Evolutionary conservation across 2,888 invertebrate species (phyloP).

Genomic region (Oasisia sp.): DNA sequence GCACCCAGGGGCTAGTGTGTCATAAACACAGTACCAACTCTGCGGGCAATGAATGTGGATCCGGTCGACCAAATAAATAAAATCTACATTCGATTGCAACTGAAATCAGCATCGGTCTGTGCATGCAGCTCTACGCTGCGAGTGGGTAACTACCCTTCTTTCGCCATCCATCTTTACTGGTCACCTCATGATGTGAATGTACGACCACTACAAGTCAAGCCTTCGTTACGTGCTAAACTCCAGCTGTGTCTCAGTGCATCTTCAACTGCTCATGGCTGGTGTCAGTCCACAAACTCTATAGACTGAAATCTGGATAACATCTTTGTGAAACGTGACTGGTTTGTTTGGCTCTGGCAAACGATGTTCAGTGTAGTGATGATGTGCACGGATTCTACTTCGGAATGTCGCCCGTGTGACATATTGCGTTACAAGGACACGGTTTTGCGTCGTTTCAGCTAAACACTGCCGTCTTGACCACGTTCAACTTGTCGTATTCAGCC

Average conservation of each 20-base stretch:
- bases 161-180: neutral
- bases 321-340: neutral
- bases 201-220: neutral
- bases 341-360: neutral
- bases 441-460: too few species aligned
- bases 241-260: neutral
- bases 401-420: neutral
- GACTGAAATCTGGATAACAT: neutral
- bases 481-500: neutral
- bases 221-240: neutral
- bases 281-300: neutral
- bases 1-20: neutral
- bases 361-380: neutral
- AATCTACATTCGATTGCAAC: neutral
- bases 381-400: neutral
- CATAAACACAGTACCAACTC: neutral
- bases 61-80: constrained; percentile 2
- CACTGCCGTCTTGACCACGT: neutral
- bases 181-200: neutral
- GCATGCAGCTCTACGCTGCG: neutral
- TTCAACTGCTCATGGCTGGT: neutral
- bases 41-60: neutral
- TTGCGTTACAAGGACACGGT: too few species aligned
- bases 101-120: neutral
- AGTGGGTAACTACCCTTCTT: neutral